Conservation (phyloP, 2,888 invertebrate species). For the Epistrophe grossulariae region DNA sequence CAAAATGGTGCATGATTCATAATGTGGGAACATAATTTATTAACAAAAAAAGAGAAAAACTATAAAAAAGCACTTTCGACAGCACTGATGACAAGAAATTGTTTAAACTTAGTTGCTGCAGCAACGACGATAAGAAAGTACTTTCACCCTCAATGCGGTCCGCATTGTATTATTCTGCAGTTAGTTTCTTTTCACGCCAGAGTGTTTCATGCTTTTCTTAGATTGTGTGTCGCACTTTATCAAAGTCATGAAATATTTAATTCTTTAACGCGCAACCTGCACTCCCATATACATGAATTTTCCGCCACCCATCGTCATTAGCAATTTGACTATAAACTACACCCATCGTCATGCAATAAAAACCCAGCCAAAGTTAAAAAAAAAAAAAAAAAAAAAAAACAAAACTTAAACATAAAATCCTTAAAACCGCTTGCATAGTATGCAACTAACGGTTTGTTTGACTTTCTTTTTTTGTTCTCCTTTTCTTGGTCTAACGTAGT, state of each 20-base stretch:
- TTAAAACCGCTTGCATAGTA: slow-evolving; percentile 62
- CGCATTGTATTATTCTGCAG: neutral
- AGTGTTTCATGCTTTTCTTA: slow-evolving; percentile 58
- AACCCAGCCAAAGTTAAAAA: neutral
- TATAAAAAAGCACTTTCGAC: neutral
- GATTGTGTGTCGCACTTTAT: slow-evolving; percentile 73
- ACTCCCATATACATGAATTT: neutral
- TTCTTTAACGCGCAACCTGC: slow-evolving; percentile 52
- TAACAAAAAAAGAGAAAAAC: neutral
- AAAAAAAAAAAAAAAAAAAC: slow-evolving; percentile 29
- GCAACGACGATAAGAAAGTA: slow-evolving; percentile 56
- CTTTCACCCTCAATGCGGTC: neutral
- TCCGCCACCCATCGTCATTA: neutral
- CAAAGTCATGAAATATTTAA: slow-evolving; percentile 76
- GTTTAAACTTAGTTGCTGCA: slow-evolving; percentile 55
- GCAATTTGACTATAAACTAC: slow-evolving; percentile 4
- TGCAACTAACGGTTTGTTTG: slow-evolving; percentile 68
- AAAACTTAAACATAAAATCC: slow-evolving; percentile 55
- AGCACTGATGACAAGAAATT: slow-evolving; percentile 13
- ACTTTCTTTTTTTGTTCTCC: neutral
- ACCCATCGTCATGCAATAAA: neutral
- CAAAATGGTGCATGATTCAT: too few relatives aligned
- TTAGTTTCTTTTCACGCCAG: slow-evolving; percentile 28
- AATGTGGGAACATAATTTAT: too few relatives aligned
- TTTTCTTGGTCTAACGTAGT: neutral